A percentile compares a stretch with the other conserved stretches of the same genome.
phyloP scores from a whole-genome alignment of 2,113 vertebrate genomes.

The Cranoglanis bouderius region DNA sequence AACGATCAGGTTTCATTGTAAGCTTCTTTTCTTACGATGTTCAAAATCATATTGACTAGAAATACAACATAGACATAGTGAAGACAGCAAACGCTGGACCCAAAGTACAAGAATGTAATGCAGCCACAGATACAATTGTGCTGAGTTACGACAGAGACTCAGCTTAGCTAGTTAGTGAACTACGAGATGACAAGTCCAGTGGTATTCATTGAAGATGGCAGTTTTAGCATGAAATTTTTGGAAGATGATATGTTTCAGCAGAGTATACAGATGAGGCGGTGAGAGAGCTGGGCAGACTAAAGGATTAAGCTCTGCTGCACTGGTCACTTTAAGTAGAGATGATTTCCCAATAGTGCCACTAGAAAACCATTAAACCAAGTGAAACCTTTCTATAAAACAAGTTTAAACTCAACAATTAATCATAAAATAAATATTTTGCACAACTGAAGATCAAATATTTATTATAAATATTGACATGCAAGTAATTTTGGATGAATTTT shows the following conservation, averaged over 20 bases:
- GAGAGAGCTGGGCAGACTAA: neutral
- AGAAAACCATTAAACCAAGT: neutral
- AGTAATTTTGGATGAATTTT: neutral
- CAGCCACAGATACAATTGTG: neutral
- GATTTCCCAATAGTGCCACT: neutral
- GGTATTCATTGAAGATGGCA: neutral
- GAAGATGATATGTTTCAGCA: neutral
- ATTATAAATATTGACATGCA: neutral
- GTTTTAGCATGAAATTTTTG: neutral
- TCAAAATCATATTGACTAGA: neutral
- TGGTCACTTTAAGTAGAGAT: neutral
- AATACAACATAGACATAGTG: neutral
- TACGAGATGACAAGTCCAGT: neutral
- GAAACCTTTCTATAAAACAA: neutral
- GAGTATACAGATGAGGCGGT: neutral
- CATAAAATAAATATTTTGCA: neutral
- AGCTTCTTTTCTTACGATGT: neutral
- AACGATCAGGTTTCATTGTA: neutral
- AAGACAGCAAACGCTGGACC: neutral
- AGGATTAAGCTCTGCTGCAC: neutral
- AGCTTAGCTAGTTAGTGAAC: neutral
- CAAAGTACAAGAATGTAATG: neutral
- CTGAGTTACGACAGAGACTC: neutral
- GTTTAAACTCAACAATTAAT: neutral
- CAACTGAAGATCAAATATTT: neutral